A percentile compares a stretch with the other conserved stretches of the same genome.
phyloP scores from a whole-genome alignment of 1,140 invertebrate species.

The Neodiprion pinetum region DNA sequence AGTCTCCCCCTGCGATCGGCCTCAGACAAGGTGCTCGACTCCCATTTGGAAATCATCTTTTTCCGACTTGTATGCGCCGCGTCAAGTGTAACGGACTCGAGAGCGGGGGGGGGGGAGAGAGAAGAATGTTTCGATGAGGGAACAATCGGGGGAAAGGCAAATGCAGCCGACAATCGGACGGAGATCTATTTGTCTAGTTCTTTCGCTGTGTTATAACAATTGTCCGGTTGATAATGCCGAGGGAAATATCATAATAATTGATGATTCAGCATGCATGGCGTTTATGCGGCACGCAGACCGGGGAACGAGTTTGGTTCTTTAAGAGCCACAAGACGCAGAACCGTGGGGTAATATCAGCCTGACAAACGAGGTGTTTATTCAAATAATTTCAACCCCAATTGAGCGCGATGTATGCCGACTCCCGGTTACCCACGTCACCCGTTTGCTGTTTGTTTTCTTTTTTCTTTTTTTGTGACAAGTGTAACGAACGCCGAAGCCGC shows the following conservation, averaged over 20 bases:
- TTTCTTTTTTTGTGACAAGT: constrained; percentile 48
- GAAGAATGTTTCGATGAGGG: no score
- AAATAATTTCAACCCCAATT: constrained; percentile 60
- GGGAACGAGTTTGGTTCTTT: constrained; percentile 49
- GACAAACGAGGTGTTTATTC: constrained; percentile 57
- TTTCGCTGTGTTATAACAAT: no score
- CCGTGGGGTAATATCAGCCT: constrained; percentile 45
- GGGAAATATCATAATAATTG: no score
- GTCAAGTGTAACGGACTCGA: constrained; percentile 56
- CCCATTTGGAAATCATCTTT: neutral
- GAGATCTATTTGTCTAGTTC: no score
- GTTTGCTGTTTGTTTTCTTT: constrained; percentile 32
- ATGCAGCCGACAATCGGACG: no score
- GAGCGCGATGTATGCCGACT: constrained; percentile 30
- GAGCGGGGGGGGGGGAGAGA: neutral
- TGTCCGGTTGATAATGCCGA: no score
- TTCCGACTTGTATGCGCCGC: no score
- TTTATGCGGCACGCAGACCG: constrained; percentile 15
- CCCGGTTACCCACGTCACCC: constrained; percentile 11
- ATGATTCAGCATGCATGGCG: no score
- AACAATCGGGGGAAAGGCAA: no score
- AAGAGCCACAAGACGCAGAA: constrained; percentile 25
- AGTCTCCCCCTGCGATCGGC: no score
- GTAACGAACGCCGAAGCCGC: constrained; percentile 38
- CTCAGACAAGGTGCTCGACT: neutral